These are phyloP conservation scores for Diplolepis rosae DNA, from an alignment of 2,888 invertebrate species.

Conservation along the genomic window DNA sequence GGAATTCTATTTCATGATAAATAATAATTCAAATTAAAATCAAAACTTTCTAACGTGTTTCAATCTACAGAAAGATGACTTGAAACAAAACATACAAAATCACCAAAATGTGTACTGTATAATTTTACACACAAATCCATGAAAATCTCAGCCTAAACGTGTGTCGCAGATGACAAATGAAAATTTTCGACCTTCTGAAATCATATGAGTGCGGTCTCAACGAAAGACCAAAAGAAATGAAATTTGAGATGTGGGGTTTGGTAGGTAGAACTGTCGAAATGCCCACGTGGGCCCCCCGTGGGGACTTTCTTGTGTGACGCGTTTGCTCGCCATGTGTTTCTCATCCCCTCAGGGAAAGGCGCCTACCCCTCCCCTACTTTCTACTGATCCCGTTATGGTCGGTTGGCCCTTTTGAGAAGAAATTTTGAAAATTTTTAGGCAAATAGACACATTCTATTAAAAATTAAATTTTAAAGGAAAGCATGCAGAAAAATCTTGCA, in stretches of 20 bases:
- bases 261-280: constrained; percentile 50
- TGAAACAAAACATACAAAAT: neutral
- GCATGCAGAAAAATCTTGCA: no score
- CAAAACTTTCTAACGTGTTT: no score
- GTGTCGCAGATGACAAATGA: constrained; percentile 3
- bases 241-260: constrained; percentile 57
- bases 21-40: neutral
- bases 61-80: neutral
- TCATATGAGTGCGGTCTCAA: neutral
- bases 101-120: neutral
- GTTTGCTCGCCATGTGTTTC: constrained; percentile 70
- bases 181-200: constrained; percentile 7
- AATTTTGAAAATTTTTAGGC: constrained; percentile 49
- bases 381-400: neutral
- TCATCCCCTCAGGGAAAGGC: constrained; percentile 41
- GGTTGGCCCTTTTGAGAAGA: constrained; percentile 30
- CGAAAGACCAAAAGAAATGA: constrained; percentile 49
- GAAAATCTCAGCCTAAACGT: neutral
- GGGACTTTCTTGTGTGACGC: constrained; percentile 65
- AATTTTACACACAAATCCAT: neutral
- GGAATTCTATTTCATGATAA: neutral
- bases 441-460: neutral
- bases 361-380: constrained; percentile 21
- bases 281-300: constrained; percentile 66
- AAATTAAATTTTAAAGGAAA: no score